Percentiles rank a stretch among this genome's conserved stretches.
phyloP scores from a whole-genome alignment of 2,888 invertebrate species.

The Aphidoletes aphidimyza region DNA sequence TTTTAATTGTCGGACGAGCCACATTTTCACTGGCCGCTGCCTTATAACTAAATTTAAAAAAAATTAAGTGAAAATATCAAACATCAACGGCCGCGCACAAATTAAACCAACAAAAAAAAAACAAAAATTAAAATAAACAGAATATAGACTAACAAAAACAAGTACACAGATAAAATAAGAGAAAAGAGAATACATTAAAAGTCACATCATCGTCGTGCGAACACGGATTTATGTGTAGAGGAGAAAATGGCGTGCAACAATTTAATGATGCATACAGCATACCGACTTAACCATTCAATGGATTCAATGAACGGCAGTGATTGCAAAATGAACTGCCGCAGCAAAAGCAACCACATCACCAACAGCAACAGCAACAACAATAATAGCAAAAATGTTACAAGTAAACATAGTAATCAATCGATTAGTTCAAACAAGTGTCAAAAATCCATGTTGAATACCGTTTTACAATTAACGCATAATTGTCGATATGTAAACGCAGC shows the following conservation, averaged over 20 bases:
- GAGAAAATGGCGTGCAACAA: conserved; percentile 11
- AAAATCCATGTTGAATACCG: conserved; percentile 33
- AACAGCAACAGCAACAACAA: not conserved
- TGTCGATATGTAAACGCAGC: conserved; percentile 38
- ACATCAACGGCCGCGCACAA: not conserved
- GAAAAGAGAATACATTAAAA: not conserved
- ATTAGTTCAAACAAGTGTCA: conserved; percentile 51
- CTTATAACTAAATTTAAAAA: not conserved
- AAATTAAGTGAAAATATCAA: not conserved
- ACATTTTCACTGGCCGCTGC: not conserved
- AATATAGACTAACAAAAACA: not conserved
- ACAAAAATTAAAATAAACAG: not conserved
- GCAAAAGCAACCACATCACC: not conserved
- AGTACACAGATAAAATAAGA: not conserved
- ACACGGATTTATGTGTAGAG: too few relatives aligned
- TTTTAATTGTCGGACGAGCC: not conserved
- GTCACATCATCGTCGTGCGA: too few relatives aligned
- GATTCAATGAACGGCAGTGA: conserved; percentile 7
- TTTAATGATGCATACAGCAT: not conserved
- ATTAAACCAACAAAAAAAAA: not conserved
- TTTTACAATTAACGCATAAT: conserved; percentile 37
- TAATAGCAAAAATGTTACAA: conserved; percentile 16
- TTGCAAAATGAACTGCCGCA: not conserved
- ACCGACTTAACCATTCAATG: not conserved
- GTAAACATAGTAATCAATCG: not conserved